A percentile compares a stretch with the other conserved stretches of the same genome.
phyloP scores from a whole-genome alignment of 2,797 vertebrate species.

The Myiothlypis coronata region DNA sequence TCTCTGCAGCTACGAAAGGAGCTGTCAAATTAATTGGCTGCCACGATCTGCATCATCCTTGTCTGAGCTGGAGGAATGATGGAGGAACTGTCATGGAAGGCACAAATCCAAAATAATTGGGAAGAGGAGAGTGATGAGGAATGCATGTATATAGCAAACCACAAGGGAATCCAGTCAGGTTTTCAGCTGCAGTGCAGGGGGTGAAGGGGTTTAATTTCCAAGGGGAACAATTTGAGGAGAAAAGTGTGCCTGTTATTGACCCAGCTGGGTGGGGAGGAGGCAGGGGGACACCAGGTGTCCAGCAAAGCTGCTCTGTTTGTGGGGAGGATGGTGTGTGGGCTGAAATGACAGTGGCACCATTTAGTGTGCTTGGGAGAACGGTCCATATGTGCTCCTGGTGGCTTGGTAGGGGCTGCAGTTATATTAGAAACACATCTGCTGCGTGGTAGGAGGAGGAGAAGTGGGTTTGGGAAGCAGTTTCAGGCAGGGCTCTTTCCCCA shows the following conservation, averaged over 20 bases:
- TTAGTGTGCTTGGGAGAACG: background rate
- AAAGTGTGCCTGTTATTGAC: fast-evolving
- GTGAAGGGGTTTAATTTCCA: background rate
- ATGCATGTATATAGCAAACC: background rate
- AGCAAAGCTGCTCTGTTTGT: background rate
- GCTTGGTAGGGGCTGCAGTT: background rate
- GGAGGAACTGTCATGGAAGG: background rate
- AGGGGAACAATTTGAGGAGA: background rate
- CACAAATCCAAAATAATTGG: background rate
- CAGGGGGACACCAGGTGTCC: background rate
- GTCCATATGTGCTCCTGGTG: background rate
- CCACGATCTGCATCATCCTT: background rate
- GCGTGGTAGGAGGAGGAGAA: background rate
- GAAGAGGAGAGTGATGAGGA: background rate
- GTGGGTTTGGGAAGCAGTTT: background rate
- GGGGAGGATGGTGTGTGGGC: background rate
- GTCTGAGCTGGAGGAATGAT: background rate
- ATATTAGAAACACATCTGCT: background rate
- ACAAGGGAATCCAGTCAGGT: background rate
- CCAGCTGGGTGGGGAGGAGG: background rate
- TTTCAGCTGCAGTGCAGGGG: background rate
- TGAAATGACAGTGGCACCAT: background rate
- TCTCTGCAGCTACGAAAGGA: background rate
- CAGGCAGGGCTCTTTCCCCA: background rate
- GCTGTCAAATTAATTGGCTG: background rate